These are phyloP conservation scores for Fratercula arctica DNA, from an alignment of 2,797 vertebrate genomes.

Conservation along the genomic window DNA sequence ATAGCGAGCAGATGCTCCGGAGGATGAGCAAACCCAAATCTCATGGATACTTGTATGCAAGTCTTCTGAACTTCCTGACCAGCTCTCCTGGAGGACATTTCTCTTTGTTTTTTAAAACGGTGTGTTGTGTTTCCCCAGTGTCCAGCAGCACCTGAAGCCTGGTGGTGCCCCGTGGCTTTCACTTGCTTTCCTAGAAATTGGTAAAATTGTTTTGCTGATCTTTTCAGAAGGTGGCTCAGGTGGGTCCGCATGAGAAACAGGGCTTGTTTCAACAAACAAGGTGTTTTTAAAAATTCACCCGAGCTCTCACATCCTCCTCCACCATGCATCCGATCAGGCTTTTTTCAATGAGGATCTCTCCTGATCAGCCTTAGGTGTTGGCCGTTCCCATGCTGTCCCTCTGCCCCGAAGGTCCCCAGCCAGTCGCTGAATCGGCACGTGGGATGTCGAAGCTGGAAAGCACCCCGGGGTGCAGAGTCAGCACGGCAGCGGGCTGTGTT, in stretches of 20 bases:
- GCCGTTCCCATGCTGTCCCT: neutral
- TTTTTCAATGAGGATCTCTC: neutral
- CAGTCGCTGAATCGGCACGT: neutral
- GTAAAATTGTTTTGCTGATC: neutral
- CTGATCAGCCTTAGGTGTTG: neutral
- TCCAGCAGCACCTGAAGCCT: neutral
- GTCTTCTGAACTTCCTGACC: neutral
- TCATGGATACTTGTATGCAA: neutral
- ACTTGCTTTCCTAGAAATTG: neutral
- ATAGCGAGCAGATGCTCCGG: rapidly evolving
- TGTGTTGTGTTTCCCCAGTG: neutral
- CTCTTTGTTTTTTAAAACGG: neutral
- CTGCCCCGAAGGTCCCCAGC: neutral
- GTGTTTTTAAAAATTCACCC: neutral
- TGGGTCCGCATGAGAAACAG: neutral
- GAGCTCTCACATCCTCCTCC: neutral
- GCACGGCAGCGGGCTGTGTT: neutral
- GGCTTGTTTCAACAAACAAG: neutral
- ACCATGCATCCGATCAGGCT: rapidly evolving
- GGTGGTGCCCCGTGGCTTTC: neutral
- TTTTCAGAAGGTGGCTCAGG: neutral
- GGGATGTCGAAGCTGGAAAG: neutral
- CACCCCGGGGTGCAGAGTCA: neutral
- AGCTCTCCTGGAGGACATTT: neutral
- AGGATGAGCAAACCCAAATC: neutral